These are phyloP conservation scores for Pocillopora damicornis DNA, from an alignment of 64 coral and sea anemone genomes.

Conservation along the genomic window DNA sequence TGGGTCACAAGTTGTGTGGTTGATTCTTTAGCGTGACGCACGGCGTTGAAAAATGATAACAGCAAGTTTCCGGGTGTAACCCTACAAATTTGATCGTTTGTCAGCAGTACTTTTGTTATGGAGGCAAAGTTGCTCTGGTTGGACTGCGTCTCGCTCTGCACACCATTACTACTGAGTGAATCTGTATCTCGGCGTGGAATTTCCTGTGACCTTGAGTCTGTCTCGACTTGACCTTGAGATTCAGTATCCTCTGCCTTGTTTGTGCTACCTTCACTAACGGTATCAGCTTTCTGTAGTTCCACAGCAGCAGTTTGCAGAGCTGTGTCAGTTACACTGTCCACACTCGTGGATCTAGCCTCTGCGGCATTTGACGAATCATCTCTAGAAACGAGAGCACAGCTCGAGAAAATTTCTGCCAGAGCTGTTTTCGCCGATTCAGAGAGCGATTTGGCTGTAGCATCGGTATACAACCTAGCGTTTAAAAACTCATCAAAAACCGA, in stretches of 20 bases:
- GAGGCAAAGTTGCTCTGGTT: neutral
- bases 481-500: constrained; percentile 77
- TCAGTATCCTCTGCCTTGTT: neutral
- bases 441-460: constrained; percentile 16
- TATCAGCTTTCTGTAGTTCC: neutral
- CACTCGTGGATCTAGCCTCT: neutral
- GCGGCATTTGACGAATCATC: neutral
- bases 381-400: constrained; percentile 13
- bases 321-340: neutral
- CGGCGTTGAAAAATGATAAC: constrained; percentile 64
- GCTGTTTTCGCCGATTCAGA: constrained; percentile 40
- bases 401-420: constrained; percentile 66
- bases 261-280: neutral
- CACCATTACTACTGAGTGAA: neutral
- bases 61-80: constrained; percentile 55
- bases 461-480: constrained; percentile 35
- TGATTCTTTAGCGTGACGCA: constrained; percentile 57
- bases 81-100: constrained; percentile 71
- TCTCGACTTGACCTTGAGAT: neutral
- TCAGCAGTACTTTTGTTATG: neutral
- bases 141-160: neutral
- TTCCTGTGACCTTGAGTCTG: neutral
- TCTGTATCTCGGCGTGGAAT: neutral
- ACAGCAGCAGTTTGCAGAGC: neutral
- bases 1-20: constrained; percentile 58